phyloP scores from a whole-genome alignment of 2,888 invertebrate species.

The Cryptus viduatorius region DNA sequence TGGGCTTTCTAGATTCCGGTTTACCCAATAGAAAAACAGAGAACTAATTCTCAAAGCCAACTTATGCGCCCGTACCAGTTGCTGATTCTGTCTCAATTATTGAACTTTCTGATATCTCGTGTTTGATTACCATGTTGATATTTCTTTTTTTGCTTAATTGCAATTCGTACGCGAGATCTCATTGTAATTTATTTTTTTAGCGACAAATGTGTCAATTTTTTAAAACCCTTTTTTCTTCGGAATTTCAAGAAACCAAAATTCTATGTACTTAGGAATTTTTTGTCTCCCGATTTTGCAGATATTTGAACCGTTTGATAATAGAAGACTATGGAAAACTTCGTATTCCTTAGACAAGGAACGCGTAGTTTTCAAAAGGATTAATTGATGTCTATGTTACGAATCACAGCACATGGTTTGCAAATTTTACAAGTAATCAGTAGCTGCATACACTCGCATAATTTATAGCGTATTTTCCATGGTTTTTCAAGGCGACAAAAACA shows the following conservation, averaged over 20 bases:
- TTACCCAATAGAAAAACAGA: conserved; percentile 12
- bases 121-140: neutral
- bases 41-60: conserved; percentile 16
- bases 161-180: neutral
- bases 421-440: neutral
- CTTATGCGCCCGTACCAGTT: neutral
- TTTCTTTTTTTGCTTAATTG: neutral
- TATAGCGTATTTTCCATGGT: neutral
- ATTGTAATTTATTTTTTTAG: neutral
- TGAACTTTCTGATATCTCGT: neutral
- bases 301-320: too few species aligned
- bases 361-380: neutral
- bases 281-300: too few species aligned
- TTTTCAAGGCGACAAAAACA: neutral
- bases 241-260: neutral
- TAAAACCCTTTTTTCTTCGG: too few species aligned
- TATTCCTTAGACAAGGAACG: too few species aligned
- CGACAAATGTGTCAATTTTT: too few species aligned
- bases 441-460: neutral
- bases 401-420: neutral
- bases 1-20: conserved; percentile 66
- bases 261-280: too few species aligned
- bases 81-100: neutral
- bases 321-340: too few species aligned
- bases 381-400: neutral